These are phyloP conservation scores for Xiphophorus hellerii DNA, from an alignment of 2,113 vertebrate species.

Conservation along the genomic window DNA sequence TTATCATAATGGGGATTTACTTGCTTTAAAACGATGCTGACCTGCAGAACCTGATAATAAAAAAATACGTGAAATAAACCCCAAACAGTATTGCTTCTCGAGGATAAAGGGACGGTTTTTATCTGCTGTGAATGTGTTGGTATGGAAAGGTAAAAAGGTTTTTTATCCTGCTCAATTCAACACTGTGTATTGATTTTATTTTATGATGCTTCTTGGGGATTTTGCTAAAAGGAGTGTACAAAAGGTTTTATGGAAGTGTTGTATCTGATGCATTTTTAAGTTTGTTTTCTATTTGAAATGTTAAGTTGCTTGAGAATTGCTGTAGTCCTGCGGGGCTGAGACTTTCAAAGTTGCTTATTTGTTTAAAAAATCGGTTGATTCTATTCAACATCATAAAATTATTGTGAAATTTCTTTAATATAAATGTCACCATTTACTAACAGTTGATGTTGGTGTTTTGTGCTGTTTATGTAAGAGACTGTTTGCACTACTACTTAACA, in stretches of 20 bases:
- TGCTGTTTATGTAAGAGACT: constrained; percentile 17
- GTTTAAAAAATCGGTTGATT: background rate
- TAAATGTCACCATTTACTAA: background rate
- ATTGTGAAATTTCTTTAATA: background rate
- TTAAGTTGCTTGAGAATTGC: background rate
- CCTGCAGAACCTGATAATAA: constrained; percentile 1
- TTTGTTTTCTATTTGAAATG: background rate
- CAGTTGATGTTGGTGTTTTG: constrained; percentile 3
- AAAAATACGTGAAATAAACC: background rate
- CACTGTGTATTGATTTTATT: background rate
- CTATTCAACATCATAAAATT: background rate
- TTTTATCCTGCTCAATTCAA: background rate
- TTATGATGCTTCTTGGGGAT: background rate
- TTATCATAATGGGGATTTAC: background rate
- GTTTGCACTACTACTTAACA: constrained; percentile 10
- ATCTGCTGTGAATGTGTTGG: background rate
- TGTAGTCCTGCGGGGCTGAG: background rate
- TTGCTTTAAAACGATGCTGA: background rate
- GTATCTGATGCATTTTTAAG: background rate
- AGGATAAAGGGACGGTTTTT: constrained; percentile 24
- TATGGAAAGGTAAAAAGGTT: background rate
- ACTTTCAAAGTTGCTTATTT: background rate
- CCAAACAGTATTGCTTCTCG: constrained; percentile 6
- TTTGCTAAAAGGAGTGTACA: background rate
- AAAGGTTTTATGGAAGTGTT: background rate